Percentiles rank a stretch among this genome's conserved stretches.
These are phyloP conservation scores for Oscheius sp. DNA, from an alignment of 2,888 invertebrate species.

Conservation along the genomic window DNA sequence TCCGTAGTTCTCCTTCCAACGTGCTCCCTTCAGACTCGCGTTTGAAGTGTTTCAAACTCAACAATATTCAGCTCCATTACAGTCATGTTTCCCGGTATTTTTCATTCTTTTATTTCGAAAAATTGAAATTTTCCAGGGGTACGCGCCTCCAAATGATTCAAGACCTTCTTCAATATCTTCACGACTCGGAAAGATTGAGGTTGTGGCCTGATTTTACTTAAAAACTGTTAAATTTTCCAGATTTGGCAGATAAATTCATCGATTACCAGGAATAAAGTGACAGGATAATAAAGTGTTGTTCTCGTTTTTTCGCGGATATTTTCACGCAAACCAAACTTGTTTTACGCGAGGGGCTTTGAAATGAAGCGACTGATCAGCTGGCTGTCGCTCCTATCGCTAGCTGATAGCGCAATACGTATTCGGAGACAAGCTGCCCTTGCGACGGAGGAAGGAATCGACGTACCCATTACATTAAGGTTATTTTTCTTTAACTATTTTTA, in stretches of 20 bases:
- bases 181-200: conserved; percentile 6
- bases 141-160: conserved; percentile 3
- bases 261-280: too few species aligned
- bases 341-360: too few species aligned
- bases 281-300: too few species aligned
- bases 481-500: too few species aligned
- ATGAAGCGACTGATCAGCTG: conserved; percentile 21
- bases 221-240: neutral
- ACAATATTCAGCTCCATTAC: neutral
- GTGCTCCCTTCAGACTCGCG: too few species aligned
- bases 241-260: neutral
- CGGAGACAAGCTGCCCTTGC: conserved; percentile 43
- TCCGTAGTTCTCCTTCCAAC: too few species aligned
- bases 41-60: too few species aligned
- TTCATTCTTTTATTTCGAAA: neutral
- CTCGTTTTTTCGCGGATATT: too few species aligned
- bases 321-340: too few species aligned
- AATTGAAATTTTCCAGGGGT: too few species aligned
- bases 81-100: neutral
- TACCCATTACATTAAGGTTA: conserved; percentile 52
- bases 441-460: conserved; percentile 51
- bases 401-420: conserved; percentile 17
- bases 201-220: neutral
- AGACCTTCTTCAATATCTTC: neutral
- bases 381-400: neutral